Evolutionary conservation across 2,888 invertebrate species (phyloP), one percentile per base, ranked within the genome.

Genomic region (Actias luna): DNA sequence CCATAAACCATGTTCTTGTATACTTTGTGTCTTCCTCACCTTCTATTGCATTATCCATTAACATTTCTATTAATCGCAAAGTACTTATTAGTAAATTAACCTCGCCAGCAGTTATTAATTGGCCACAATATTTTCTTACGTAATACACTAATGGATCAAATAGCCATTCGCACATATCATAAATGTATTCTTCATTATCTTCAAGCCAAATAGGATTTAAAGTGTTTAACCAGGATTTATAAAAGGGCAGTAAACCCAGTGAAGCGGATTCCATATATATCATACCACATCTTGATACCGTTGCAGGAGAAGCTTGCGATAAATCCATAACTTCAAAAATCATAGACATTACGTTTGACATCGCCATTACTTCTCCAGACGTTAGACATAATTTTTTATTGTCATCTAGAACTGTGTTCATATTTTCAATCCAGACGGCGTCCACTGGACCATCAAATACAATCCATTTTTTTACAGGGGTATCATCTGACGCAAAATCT

Each of bases 361-460:
- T 96, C 65, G 95, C 95, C 89, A 98, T 97, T 46, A 97, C 96
- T 88, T 98, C 98, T 22, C 98, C 97, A 29, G 97, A 97, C 83
- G 97, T 96, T 42, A 98, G 88, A 79, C 97, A 98, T 25, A 98
- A 93, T 80, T 97, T 97, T 86, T 96, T 97, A 82, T 97, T 97
- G 74, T 97, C 97, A 83, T 98, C 98, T 69, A 98, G 88, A 5
- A 97, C 97, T 0, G 97, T 97, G 80, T 97, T 97, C 94, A 98
- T 95, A 83, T 97, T 97, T 91, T 98, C 97, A 71, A 97, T 97
- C 98, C 98, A 98, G 5, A 96, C 95, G 2, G 97, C 96, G 84
- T 98, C 97, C 2, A 98, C 97, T 0, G 97, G 97, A 0, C 98
- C 98, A 83, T 98, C 97, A 83, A 99, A 98, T 61, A 99, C 95